Conservation (phyloP, 2,888 invertebrate species). For the Cerastis rubricosa region DNA sequence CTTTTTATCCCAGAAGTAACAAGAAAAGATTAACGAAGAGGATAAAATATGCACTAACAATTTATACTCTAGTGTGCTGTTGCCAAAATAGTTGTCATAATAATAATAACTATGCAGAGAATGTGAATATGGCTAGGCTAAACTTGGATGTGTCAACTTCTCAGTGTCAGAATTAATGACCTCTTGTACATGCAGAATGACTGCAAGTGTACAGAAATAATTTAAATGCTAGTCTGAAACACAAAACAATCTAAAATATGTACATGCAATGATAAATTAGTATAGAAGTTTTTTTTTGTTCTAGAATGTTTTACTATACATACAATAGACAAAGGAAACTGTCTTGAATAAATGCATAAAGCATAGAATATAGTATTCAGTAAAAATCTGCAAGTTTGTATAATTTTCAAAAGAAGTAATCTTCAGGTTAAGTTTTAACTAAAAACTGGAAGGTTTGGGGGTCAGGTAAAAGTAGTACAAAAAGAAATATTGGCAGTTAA, state of each 20-base stretch:
- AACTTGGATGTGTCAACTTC: constrained; percentile 15
- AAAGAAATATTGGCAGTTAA: not conserved
- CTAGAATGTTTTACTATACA: not conserved
- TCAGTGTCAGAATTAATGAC: constrained; percentile 32
- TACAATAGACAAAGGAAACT: not conserved
- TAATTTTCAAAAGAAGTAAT: not conserved
- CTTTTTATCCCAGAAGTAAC: not conserved
- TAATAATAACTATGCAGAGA: constrained; percentile 12
- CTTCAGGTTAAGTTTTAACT: not conserved
- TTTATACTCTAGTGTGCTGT: not conserved
- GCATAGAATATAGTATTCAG: not conserved
- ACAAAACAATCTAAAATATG: not conserved
- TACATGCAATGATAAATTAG: not conserved
- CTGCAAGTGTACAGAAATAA: constrained; percentile 1
- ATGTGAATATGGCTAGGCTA: constrained; percentile 7
- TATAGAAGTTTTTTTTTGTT: not conserved
- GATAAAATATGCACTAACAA: constrained; percentile 8
- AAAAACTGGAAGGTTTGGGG: not conserved
- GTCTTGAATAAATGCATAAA: not conserved
- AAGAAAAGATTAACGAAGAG: constrained; percentile 21
- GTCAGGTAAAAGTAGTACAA: not conserved
- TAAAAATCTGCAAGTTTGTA: not conserved
- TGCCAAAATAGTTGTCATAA: constrained; percentile 31
- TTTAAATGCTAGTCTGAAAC: constrained; percentile 5
- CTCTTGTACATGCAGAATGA: constrained; percentile 5